Evolutionary conservation across 2,113 vertebrate genomes (phyloP).

Genomic region (Myodes glareolus): DNA sequence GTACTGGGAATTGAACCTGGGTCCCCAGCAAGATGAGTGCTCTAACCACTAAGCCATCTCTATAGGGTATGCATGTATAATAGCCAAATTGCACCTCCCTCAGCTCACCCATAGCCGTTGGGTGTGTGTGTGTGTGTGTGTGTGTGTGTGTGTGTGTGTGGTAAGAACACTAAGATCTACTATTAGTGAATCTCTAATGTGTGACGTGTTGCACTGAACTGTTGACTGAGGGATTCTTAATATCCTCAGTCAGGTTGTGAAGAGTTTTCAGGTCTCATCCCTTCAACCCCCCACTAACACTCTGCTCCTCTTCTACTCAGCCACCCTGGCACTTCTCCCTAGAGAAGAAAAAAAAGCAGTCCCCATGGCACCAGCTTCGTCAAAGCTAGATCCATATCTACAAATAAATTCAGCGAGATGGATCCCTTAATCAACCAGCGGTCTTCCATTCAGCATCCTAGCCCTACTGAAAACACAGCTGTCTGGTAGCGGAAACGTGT

Average conservation of each 20-base stretch:
- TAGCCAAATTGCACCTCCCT: not conserved
- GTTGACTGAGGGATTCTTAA: not conserved
- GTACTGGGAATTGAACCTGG: not conserved
- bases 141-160: not conserved
- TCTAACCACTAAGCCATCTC: not conserved
- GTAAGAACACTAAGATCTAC: not conserved
- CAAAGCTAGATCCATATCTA: not conserved
- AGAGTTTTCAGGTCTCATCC: not conserved
- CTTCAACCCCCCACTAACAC: not conserved
- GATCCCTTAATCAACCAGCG: not conserved
- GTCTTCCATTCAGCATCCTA: not conserved
- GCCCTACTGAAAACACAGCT: conserved; percentile 9
- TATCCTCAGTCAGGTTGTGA: not conserved
- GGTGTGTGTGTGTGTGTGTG: not conserved
- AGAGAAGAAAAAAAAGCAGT: not conserved
- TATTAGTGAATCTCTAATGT: not conserved
- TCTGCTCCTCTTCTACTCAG: not conserved
- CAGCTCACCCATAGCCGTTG: not conserved
- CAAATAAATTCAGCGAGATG: not conserved
- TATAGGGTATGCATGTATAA: not conserved
- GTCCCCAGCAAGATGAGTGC: not conserved
- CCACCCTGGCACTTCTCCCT: not conserved
- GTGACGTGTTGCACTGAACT: not conserved
- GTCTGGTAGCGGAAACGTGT: not conserved
- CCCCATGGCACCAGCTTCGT: not conserved